Base-by-base conservation (phyloP, 2,113 vertebrate species). In the Callipepla californica region DNA sequence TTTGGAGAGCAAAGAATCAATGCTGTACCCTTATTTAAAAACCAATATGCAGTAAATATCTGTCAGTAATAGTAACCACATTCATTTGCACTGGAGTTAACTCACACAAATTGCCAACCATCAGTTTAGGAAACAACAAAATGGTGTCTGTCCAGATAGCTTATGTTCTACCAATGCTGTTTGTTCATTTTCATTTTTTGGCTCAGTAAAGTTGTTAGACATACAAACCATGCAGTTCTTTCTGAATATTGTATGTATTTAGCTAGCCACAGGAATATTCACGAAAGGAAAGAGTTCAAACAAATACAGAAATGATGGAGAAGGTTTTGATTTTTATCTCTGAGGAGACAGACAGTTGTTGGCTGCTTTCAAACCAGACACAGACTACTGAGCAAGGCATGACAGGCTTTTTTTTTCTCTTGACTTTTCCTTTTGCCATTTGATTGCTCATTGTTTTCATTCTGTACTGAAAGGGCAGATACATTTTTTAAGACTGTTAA, bases 21-120 rank as follows among this genome's bases (percentile, higher is more conserved):
- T 95, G 89, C 44, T 85, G 66, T 58, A 77, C 47, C 94, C 93
- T 97, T 96, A 96, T 96, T 97, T 96, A 95, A 96, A 97, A 96
- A 94, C 8, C 92, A 97, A 97, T 95, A 96, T 67, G 95, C 66
- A 94, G 88, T 95, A 95, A 97, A 87, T 80, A 96, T 65, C 79
- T 93, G 69, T 61, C 70, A 92, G 63, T n/a, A 50, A 25, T 57
- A 53, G 55, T 44, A 48, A 55, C 63, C 68, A 83, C 30, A 65
- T 74, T 94, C 80, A 80, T 69, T 36, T 87, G 72, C 28, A 55
- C 36, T 80, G 19, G 47, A 94, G 89, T 95, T 91, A 93, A 93
- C 44, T 96, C 82, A 79, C n/a, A 61, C 15, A 55, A 93, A 70
- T 63, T 76, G 45, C 69, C 20, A 74, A 36, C 50, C 57, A 40